Evolutionary conservation across 2,888 invertebrate genomes (phyloP), one percentile per base, ranked within the genome.

Genomic region (Gnatocerus cornutus): DNA sequence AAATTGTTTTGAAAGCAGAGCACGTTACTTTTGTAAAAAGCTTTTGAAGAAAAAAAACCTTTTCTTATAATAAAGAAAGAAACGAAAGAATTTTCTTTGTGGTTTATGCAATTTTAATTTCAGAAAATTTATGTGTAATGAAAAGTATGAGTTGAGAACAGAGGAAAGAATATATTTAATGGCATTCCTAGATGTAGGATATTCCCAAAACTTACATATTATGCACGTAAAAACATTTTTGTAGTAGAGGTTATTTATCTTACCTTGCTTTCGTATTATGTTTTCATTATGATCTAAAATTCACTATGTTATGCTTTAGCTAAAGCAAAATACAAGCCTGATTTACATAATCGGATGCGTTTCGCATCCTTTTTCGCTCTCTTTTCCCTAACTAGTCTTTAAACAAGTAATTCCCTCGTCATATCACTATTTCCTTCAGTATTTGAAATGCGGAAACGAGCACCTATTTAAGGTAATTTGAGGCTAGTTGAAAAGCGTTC

Each of bases 251-350:
- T 30, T 45, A 53, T 64, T 64, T 64, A 55, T 43, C 41, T 55
- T 64, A 53, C 53, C 30, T 55, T 33, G 30, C 53, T 53, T 63
- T 64, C 30, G 16, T 64, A 64, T 64, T 64, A 64, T 64, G 64
- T 64, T 64, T 64, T 53, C 64, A 64, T 64, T 64, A 64, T 64
- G 64, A 48, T 64, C 53, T 37, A 64, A 64, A 64, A 64, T 53
- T 53, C 55, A 64, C 53, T 64, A 64, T 55, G 64, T 64, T 64
- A 64, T 64, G 64, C 45, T 64, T 55, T 30, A 64, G 43, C 64
- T 53, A 64, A 21, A 64, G 53, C 45, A 64, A 64, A 64, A 64
- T 64, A 64, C 53, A 53, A 55, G 53, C 16, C 53, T 43, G 30
- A 33, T 64, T 64, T 64, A 41, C 64, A 53, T 64, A 64, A 64